These are phyloP conservation scores for Hyperoplus immaculatus DNA, from an alignment of 2,797 vertebrate species.

Conservation along the genomic window DNA sequence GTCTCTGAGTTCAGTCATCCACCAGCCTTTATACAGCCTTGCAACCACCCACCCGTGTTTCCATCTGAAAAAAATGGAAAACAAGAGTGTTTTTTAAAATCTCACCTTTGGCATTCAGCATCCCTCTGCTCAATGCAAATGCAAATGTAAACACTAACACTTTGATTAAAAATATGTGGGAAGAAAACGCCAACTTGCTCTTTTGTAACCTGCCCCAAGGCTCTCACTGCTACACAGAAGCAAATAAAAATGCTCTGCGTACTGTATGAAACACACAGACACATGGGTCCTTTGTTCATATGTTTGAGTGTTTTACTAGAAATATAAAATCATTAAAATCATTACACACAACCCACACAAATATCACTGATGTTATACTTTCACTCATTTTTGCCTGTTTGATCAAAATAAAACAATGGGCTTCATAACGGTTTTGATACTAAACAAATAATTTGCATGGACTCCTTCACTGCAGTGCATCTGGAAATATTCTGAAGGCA, in stretches of 20 bases:
- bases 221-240: slow-evolving; percentile 69
- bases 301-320: slow-evolving; percentile 38
- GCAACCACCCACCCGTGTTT: slow-evolving; percentile 81
- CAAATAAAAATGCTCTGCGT: slow-evolving; percentile 71
- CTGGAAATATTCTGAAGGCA: slow-evolving; percentile 50
- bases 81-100: slow-evolving; percentile 80
- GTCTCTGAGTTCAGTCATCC: slow-evolving; percentile 83
- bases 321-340: slow-evolving; percentile 42
- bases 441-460: neutral
- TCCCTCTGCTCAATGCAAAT: slow-evolving; percentile 84
- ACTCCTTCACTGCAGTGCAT: slow-evolving; percentile 29
- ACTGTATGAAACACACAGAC: slow-evolving; percentile 59
- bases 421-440: neutral
- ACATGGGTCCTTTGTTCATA: slow-evolving; percentile 33
- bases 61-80: slow-evolving; percentile 79
- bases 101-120: slow-evolving; percentile 83
- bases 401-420: slow-evolving; percentile 3
- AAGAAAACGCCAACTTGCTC: slow-evolving; percentile 82
- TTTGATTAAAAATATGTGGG: slow-evolving; percentile 86
- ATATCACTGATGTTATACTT: no score
- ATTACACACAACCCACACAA: slow-evolving; percentile 12
- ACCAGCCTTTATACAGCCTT: slow-evolving; percentile 81
- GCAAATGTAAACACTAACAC: slow-evolving; percentile 84
- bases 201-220: slow-evolving; percentile 81
- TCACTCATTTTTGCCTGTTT: no score